Conservation (phyloP, 2,113 vertebrate species). For the Vidua chalybeata region DNA sequence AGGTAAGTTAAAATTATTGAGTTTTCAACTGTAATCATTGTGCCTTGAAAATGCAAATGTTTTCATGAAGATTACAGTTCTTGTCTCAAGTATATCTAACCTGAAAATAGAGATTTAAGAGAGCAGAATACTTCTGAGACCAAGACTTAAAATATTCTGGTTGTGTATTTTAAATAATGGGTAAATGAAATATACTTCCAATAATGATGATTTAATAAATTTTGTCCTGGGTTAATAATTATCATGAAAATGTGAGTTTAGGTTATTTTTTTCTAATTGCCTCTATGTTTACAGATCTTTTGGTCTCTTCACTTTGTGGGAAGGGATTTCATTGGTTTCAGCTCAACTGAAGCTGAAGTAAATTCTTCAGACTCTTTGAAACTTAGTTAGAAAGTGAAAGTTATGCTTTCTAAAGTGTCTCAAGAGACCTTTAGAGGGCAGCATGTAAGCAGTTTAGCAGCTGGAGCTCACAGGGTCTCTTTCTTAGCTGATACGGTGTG, state of each 20-base stretch:
- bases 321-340: not conserved
- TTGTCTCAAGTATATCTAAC: not conserved
- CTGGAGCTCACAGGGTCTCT: not conserved
- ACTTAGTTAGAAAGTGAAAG: not conserved
- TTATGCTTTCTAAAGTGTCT: not conserved
- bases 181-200: not conserved
- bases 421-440: conserved; percentile 54
- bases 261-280: not conserved
- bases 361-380: not conserved
- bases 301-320: not conserved
- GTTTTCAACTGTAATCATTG: not conserved
- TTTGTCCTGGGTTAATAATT: not conserved
- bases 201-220: not conserved
- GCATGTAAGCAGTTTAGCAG: not conserved
- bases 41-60: not conserved
- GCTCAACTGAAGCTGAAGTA: not conserved
- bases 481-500: not conserved
- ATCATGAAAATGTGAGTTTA: not conserved
- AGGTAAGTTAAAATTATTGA: not conserved
- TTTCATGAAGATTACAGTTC: not conserved
- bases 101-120: not conserved
- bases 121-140: not conserved
- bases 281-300: not conserved
- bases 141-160: not conserved
- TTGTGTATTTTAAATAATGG: not conserved